Conservation (phyloP, 2,113 vertebrate genomes). For the Emydura subglobosa region DNA sequence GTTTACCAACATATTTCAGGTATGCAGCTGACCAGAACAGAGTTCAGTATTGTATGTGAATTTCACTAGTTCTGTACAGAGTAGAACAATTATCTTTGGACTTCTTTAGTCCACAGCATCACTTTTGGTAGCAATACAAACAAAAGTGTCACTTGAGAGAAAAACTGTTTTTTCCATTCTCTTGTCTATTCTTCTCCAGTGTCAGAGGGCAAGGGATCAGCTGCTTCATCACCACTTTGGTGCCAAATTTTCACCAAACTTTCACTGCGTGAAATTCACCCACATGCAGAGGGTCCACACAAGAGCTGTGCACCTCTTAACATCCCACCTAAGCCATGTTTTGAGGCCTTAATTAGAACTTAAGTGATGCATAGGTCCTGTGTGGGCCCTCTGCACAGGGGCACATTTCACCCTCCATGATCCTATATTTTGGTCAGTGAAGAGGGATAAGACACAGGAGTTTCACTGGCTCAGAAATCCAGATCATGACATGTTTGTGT, state of each 20-base stretch:
- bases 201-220: neutral
- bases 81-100: neutral
- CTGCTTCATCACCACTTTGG: neutral
- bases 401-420: neutral
- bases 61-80: neutral
- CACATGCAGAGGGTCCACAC: neutral
- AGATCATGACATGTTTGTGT: neutral
- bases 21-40: neutral
- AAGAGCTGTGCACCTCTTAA: neutral
- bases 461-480: neutral
- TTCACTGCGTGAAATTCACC: neutral
- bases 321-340: neutral
- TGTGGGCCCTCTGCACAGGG: neutral
- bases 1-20: neutral
- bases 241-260: neutral
- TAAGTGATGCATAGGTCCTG: neutral
- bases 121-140: neutral
- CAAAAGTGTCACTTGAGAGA: neutral
- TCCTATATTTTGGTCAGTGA: neutral
- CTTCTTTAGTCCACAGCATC: neutral
- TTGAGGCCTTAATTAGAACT: neutral
- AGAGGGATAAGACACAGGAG: neutral
- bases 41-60: conserved; percentile 9
- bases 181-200: neutral
- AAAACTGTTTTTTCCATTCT: neutral